Percentiles rank a stretch among this genome's conserved stretches.
These are phyloP conservation scores for Steromphala cineraria DNA, from an alignment of 2,888 invertebrate species.

Conservation along the genomic window DNA sequence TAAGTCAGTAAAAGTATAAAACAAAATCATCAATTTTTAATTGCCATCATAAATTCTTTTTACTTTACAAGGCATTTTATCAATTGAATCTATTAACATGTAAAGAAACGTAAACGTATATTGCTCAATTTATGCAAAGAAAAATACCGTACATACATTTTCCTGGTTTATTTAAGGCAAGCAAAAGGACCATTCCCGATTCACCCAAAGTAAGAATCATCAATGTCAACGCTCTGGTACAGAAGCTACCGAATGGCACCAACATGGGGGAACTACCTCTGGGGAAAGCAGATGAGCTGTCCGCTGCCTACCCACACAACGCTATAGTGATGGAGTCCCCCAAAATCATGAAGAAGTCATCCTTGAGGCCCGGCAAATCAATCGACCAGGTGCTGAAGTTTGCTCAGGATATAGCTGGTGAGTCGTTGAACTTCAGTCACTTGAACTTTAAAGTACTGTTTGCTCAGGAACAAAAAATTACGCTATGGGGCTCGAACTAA, in stretches of 20 bases:
- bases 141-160: no score
- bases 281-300: neutral
- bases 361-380: neutral
- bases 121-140: no score
- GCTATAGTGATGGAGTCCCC: neutral
- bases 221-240: neutral
- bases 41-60: no score
- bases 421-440: neutral
- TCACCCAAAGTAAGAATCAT: neutral
- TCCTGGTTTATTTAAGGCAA: no score
- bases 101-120: no score
- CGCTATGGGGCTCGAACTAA: no score
- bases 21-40: no score
- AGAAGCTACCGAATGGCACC: neutral
- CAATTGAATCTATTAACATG: no score
- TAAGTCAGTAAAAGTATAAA: no score
- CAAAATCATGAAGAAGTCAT: neutral
- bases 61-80: no score
- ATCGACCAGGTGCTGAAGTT: neutral
- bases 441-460: neutral
- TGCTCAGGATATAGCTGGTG: neutral
- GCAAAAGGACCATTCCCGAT: no score
- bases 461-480: neutral
- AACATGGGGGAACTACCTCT: neutral
- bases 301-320: neutral